These are phyloP conservation scores for Alfaro cultratus DNA, from an alignment of 2,797 vertebrate species.

Conservation along the genomic window DNA sequence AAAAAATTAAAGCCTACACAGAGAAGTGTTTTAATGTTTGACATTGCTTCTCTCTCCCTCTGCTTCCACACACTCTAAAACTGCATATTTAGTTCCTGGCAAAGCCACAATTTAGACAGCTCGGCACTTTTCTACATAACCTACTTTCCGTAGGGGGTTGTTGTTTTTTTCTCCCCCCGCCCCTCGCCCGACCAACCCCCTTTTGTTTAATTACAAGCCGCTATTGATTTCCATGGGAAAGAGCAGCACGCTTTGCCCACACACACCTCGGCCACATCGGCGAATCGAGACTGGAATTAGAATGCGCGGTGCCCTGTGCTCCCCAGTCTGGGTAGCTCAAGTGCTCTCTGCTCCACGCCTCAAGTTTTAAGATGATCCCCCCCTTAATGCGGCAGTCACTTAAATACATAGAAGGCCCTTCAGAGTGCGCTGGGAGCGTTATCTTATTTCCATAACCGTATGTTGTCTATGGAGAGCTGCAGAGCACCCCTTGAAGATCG, in stretches of 20 bases:
- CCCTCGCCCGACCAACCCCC: constrained; percentile 72
- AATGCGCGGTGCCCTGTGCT: constrained; percentile 72
- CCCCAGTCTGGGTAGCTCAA: constrained; percentile 69
- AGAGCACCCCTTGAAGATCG: constrained; percentile 24
- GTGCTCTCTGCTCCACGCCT: constrained; percentile 68
- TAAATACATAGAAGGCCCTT: constrained; percentile 64
- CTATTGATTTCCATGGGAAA: constrained; percentile 89
- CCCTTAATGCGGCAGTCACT: constrained; percentile 66
- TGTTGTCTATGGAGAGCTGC: constrained; percentile 32
- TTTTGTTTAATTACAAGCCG: constrained; percentile 88
- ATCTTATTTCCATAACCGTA: constrained; percentile 41
- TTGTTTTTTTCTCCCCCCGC: constrained; percentile 52
- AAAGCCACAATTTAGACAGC: constrained; percentile 80
- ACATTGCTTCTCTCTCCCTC: constrained; percentile 46
- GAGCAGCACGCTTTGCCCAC: constrained; percentile 79
- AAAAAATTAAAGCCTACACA: constrained; percentile 66
- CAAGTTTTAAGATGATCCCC: constrained; percentile 75
- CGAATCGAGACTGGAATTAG: constrained; percentile 79
- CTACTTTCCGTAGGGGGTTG: constrained; percentile 80
- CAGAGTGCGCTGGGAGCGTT: constrained; percentile 22
- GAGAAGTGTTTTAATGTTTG: constrained; percentile 62
- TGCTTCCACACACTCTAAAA: constrained; percentile 61
- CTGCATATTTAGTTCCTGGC: constrained; percentile 76
- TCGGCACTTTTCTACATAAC: constrained; percentile 83
- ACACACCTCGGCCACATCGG: constrained; percentile 78